Evolutionary conservation across 2,797 vertebrate genomes (phyloP), one percentile per base, ranked within the genome.

Genomic region (Orientallactaga sibirica): DNA sequence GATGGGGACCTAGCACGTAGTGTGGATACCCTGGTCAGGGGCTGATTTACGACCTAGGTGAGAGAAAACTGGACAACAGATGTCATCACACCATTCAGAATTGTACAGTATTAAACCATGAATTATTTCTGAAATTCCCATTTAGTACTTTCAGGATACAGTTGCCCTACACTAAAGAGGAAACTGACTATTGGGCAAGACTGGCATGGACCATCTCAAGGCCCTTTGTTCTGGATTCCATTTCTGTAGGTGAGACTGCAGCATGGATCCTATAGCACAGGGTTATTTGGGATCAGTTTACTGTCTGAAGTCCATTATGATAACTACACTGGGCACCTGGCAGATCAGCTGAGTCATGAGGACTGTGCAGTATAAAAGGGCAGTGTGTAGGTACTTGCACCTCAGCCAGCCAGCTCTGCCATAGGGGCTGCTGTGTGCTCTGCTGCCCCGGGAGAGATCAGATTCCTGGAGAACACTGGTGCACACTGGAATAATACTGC

Each of bases 281-380:
- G 15, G 5, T 16, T 16, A 61, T 48, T 48, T 79, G 76, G 88
- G 73, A 81, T 90, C 64, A 33, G 29, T 90, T 73, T 88, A 70
- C 79, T 67, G 48, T 67, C 52, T 66, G 2, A 94, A 91, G 87
- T 92, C 64, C 92, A 80, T 10, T 70, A 64, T 43, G 71, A 78
- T 87, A 74, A 81, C n/a, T 2, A 2, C 1, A 0, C 11, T 22
- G 7, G 20, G 37, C 25, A 76, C 61, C 80, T 27, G 27, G 11
- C 58, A 29, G 10, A 74, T 68, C 33, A 27, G 79, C 74, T 67
- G 76, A 71, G 70, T 82, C 48, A 55, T 68, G 19, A 24, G 29
- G 41, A 61, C 14, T 3, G 15, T 52, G 70, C 27, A 19, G 20
- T 91, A 27, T 70, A 48, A 58, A 81, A 87, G 71, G 62, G 74